These are phyloP conservation scores for Ictalurus punctatus DNA, from an alignment of 2,113 vertebrate genomes.

Conservation along the genomic window DNA sequence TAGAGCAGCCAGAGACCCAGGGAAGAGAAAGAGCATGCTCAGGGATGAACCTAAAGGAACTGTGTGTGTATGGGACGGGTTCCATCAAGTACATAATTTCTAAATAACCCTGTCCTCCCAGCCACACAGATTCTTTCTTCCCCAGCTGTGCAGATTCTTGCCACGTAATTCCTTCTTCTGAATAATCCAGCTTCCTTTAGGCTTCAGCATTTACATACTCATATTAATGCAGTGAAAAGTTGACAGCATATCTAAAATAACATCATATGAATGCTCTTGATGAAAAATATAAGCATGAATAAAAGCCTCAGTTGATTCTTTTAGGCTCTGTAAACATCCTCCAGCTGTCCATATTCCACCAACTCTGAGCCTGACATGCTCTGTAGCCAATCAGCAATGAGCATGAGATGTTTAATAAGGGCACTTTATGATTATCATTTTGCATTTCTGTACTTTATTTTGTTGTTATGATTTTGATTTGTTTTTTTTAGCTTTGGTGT, in stretches of 20 bases:
- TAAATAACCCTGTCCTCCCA: constrained; percentile 30
- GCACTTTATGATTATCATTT: not conserved
- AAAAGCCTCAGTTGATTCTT: not conserved
- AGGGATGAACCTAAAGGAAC: constrained; percentile 14
- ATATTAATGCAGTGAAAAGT: not conserved
- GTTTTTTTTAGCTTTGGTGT: no score
- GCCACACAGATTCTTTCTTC: constrained; percentile 48
- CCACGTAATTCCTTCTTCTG: not conserved
- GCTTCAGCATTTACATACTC: not conserved
- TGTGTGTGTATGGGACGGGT: not conserved
- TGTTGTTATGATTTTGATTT: not conserved
- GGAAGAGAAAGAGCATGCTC: constrained; percentile 23
- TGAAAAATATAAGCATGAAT: not conserved
- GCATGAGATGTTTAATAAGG: not conserved
- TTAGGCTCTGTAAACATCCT: not conserved
- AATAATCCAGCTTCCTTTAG: not conserved
- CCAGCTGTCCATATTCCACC: not conserved
- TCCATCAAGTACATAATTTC: constrained; percentile 10
- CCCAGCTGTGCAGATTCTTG: not conserved
- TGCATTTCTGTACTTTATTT: not conserved
- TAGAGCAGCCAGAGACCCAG: not conserved
- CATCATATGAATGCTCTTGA: constrained; percentile 1
- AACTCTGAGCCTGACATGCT: not conserved
- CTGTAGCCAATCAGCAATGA: not conserved
- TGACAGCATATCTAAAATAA: not conserved